Evolutionary conservation across 2,113 vertebrate genomes (phyloP), one percentile per base, ranked within the genome.

Genomic region (Cettia cetti): DNA sequence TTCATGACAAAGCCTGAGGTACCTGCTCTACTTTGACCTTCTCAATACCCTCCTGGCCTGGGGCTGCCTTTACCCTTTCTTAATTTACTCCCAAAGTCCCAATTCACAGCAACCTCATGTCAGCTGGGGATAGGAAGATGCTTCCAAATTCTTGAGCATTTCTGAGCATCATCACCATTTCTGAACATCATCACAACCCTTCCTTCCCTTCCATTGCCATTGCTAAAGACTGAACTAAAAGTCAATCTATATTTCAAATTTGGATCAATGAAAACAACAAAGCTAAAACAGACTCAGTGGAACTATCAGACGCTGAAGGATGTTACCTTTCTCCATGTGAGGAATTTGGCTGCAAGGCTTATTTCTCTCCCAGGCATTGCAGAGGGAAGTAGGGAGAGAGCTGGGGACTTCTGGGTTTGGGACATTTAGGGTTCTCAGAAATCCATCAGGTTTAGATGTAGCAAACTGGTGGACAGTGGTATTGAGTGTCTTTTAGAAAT

Each of bases 371-470:
- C 21, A 39, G 27, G 15, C 15, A 0, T 68, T 75, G 30, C 27
- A 78, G 69, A 52, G 10, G 20, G 39, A 91, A 35, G 17, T 54
- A 5, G 4, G 13, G 17, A 19, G 19, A 93, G 47, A 68, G 15
- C 0, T 0, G 0, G 14, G 8, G 13, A 6, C 8, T 59, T 11
- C 28, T 69, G n/a, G 3, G 2, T 68, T 86, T 86, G 31, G 13
- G 23, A 77, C 8, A 47, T 74, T 74, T 81, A 30, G 23, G 26
- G 17, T 63, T 81, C 52, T 77, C 66, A 35, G 40, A 24, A 52
- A 28, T 66, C 33, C 59, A 63, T 15, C 0, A 0, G 30, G n/a
- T 50, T 71, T 68, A 78, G 52, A 40, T 45, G 19, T 35, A 66
- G 31, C 13, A 44, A 60, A 71, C 9, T 59, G 16, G 18, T 37